Percentiles rank a stretch among this genome's conserved stretches.
phyloP scores from a whole-genome alignment of 2,113 vertebrate species.

The Phyllopteryx taeniolatus region DNA sequence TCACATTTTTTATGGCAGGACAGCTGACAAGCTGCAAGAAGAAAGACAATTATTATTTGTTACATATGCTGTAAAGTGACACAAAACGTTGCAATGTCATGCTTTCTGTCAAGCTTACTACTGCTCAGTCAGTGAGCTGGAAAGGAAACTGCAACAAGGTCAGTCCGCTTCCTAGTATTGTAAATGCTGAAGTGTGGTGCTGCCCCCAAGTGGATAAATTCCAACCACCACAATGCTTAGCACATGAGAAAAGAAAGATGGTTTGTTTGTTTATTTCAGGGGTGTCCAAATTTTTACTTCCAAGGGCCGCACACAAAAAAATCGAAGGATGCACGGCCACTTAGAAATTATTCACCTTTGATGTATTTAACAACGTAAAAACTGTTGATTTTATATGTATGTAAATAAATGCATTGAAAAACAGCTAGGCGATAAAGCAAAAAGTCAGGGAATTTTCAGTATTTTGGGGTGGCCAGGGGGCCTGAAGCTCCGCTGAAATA shows the following conservation, averaged over 20 bases:
- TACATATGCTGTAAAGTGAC: neutral
- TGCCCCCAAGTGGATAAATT: conserved; percentile 53
- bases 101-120: neutral
- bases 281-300: neutral
- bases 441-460: too few relatives aligned
- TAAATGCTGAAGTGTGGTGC: conserved; percentile 27
- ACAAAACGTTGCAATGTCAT: neutral
- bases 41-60: conserved; percentile 21
- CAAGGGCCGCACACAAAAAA: neutral
- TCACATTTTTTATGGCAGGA: conserved; percentile 86
- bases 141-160: conserved; percentile 7
- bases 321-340: neutral
- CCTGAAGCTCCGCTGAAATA: too few relatives aligned
- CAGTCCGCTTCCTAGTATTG: neutral
- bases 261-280: neutral
- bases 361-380: neutral
- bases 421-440: too few relatives aligned
- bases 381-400: too few relatives aligned
- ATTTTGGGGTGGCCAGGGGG: too few relatives aligned
- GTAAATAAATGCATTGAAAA: too few relatives aligned
- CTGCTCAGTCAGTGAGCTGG: conserved; percentile 6
- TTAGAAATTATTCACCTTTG: neutral
- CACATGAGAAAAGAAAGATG: neutral
- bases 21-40: conserved; percentile 77
- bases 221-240: conserved; percentile 3